Conservation (phyloP, 2,113 vertebrate genomes). For the Eretmochelys imbricata region DNA sequence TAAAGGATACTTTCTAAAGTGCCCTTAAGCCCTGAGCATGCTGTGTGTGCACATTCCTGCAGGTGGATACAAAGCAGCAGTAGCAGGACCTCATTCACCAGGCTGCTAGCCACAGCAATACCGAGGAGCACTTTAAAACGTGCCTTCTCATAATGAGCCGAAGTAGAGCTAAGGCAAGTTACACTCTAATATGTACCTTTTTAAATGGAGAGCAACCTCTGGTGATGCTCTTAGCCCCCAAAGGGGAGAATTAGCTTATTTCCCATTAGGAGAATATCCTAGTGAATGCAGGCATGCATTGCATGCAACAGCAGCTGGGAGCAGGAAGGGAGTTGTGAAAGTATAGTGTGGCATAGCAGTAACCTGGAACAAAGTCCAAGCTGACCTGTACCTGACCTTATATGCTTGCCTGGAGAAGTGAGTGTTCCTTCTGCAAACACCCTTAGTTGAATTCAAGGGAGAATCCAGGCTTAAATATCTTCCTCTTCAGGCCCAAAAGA, state of each 20-base stretch:
- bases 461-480: neutral
- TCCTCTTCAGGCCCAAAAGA: neutral
- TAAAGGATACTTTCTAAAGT: neutral
- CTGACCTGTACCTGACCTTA: conserved; percentile 19
- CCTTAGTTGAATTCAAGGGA: neutral
- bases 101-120: neutral
- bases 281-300: neutral
- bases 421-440: neutral
- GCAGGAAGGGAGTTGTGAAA: neutral
- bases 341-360: neutral
- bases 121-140: neutral
- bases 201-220: neutral
- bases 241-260: neutral
- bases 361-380: neutral
- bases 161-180: neutral
- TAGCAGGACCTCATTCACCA: neutral
- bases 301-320: neutral
- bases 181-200: neutral
- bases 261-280: neutral
- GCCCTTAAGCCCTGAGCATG: no score
- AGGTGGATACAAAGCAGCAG: neutral
- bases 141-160: neutral
- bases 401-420: neutral
- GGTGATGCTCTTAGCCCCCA: neutral
- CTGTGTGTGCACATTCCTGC: neutral